These are phyloP conservation scores for Terebella lapidaria DNA, from an alignment of 2,888 invertebrate species.

Conservation along the genomic window DNA sequence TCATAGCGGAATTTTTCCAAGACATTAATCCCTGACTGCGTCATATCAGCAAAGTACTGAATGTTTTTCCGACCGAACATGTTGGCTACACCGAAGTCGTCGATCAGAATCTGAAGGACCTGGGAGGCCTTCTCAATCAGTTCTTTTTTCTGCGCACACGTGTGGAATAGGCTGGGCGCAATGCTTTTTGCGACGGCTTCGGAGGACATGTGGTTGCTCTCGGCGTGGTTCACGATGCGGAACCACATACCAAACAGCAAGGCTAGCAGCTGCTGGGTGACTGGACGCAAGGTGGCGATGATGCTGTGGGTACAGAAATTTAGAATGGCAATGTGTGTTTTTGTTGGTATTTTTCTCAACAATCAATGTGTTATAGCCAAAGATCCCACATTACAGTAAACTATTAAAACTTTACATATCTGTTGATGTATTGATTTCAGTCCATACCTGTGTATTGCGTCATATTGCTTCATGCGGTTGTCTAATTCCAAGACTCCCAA, in stretches of 20 bases:
- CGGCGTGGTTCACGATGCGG: conserved; percentile 49
- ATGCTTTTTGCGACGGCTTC: conserved; percentile 52
- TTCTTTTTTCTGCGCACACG: conserved; percentile 46
- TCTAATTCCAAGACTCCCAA: conserved; percentile 82
- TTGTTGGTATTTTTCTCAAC: too few species aligned
- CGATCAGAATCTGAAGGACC: conserved; percentile 94
- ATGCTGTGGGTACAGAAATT: conserved; percentile 8
- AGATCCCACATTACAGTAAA: too few species aligned
- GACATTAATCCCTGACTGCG: conserved; percentile 47
- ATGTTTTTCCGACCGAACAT: conserved; percentile 69
- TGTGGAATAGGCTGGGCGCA: conserved; percentile 51
- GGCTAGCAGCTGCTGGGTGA: conserved; percentile 77
- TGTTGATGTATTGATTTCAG: too few species aligned
- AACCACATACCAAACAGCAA: conserved; percentile 87
- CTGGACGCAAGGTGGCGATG: conserved; percentile 19
- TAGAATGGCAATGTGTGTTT: background rate
- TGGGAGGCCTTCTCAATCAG: conserved; percentile 20
- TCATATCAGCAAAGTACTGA: conserved; percentile 48
- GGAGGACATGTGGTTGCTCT: conserved; percentile 51
- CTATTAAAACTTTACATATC: background rate
- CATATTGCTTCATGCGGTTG: conserved; percentile 77
- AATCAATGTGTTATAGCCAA: too few species aligned
- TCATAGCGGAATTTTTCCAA: conserved; percentile 49
- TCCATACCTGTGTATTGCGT: conserved; percentile 92
- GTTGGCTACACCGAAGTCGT: conserved; percentile 92